Base-by-base conservation (phyloP, 2,113 vertebrate species). In the Synchiropus splendidus region DNA sequence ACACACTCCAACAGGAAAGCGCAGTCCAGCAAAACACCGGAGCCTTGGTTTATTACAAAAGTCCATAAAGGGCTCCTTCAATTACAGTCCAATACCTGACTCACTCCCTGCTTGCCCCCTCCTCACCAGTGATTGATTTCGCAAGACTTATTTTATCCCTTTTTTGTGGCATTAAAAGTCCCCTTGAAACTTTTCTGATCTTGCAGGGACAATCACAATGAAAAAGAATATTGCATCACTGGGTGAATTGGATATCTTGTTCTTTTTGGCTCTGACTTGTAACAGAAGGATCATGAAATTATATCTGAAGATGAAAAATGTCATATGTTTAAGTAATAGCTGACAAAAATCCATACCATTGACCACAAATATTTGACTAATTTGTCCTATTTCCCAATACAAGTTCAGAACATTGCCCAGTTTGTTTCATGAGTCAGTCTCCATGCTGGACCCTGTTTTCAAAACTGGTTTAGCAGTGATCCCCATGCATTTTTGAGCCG, bases 61-160 rank as follows among this genome's bases (percentile, higher is more conserved):
- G 37, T 46, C 34, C 48, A 57, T 39, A 40, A 52, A 56, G 17
- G 56, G 42, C 46, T 59, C 50, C 18, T 51, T 57, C 37, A 64
- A 50, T 61, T 61, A 44, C 45, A 31, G 31, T 30, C 18, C 31
- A 42, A 39, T 34, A 53, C 38, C 27, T 53, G 40, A 35, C 17
- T 36, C 36, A 35, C 15, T 52, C 18, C 36, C 34, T 10, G 21
- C 21, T 16, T 32, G 39, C 38, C 27, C 17, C 5, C 13, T 58
- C 15, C 42, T 48, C 30, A 17, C 10, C 21, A 41, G 21, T 3
- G 9, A 45, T 27, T 51, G 14, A 43, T 59, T 18, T 12, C 21
- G 5, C 42, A 50, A 57, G 15, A 53, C 39, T 45, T 34, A 46
- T 54, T 70, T 51, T 44, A 50, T 15, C 21, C 21, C 8, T 27